These are phyloP conservation scores for Schlechtendalia chinensis DNA, from an alignment of 1,140 invertebrate genomes.

Conservation along the genomic window DNA sequence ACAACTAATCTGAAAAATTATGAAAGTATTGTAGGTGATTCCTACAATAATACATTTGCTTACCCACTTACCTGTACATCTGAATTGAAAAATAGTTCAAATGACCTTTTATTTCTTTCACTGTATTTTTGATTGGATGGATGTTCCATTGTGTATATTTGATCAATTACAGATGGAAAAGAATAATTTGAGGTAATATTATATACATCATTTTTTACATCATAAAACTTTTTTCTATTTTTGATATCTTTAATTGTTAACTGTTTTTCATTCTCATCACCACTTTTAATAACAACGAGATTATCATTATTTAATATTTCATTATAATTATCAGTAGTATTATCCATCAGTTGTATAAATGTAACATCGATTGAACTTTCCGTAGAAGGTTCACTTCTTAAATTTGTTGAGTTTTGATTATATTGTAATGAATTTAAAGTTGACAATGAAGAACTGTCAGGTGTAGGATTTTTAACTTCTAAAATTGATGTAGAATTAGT, in stretches of 20 bases:
- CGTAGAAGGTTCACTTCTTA: background rate
- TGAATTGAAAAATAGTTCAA: conserved; percentile 11
- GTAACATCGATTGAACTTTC: background rate
- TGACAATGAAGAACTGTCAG: background rate
- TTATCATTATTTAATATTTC: background rate
- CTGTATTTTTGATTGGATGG: background rate
- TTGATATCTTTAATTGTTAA: background rate
- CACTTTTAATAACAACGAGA: too few relatives aligned
- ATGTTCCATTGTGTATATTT: background rate
- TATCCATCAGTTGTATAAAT: background rate
- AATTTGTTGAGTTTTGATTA: background rate
- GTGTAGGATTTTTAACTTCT: background rate
- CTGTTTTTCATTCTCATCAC: background rate
- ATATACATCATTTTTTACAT: background rate
- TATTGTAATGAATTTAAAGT: background rate
- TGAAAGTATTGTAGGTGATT: background rate
- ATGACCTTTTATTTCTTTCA: background rate
- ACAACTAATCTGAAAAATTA: conserved; percentile 20
- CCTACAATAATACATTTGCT: background rate
- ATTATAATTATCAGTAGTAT: background rate
- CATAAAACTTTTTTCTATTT: background rate
- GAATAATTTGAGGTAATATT: background rate
- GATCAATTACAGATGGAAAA: background rate
- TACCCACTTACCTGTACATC: background rate
- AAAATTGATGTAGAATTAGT: background rate